Conservation (phyloP, 1,140 invertebrate species). For the Episyrphus balteatus region DNA sequence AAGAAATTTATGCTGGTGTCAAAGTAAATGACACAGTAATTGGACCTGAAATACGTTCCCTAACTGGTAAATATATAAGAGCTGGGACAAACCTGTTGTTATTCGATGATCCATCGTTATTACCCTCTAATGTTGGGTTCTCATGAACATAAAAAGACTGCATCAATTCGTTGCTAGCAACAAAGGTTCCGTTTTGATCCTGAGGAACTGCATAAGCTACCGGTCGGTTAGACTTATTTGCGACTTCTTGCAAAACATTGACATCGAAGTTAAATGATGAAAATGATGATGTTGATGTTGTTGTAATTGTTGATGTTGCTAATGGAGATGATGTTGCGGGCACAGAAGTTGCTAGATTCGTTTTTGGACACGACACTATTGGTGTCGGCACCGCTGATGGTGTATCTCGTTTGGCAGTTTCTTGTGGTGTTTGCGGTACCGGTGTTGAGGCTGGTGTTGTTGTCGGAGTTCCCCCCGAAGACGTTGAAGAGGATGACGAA, state of each 20-base stretch:
- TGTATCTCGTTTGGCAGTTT: constrained; percentile 5
- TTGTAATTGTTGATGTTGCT: constrained; percentile 7
- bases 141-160: constrained; percentile 20
- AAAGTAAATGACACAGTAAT: constrained; percentile 83
- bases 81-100: constrained; percentile 66
- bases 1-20: constrained; percentile 61
- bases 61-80: constrained; percentile 83
- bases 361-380: constrained; percentile 5
- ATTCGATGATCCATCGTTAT: no score
- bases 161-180: constrained; percentile 18
- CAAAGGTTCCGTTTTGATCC: constrained; percentile 5
- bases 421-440: neutral
- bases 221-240: constrained; percentile 22
- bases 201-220: constrained; percentile 25
- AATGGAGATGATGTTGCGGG: neutral
- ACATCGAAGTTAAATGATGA: constrained; percentile 13
- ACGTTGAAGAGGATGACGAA: neutral
- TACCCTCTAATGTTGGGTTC: no score
- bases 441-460: constrained; percentile 8
- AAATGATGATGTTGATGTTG: constrained; percentile 4
- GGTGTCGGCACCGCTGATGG: neutral
- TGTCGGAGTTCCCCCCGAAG: constrained; percentile 1
- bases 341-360: constrained; percentile 6
- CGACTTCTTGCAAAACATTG: constrained; percentile 15
- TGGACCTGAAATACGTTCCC: constrained; percentile 64